Evolutionary conservation across 2,113 vertebrate species (phyloP).

Genomic region (Salvelinus fontinalis): DNA sequence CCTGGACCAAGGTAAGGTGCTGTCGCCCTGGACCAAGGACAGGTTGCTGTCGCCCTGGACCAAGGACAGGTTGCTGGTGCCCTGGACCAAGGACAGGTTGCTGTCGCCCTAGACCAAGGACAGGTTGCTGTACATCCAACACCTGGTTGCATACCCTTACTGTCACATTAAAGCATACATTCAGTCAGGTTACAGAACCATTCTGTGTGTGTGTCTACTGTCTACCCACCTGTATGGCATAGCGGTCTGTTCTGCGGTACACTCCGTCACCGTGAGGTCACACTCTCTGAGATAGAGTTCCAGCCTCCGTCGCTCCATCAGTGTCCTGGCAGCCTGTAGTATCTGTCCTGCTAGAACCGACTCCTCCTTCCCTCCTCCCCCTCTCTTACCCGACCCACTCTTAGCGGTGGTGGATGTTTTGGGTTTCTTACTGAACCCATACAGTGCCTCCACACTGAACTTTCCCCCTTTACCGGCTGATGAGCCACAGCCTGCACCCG

Average conservation of each 20-base stretch:
- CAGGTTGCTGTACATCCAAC: no score
- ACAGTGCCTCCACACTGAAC: background rate
- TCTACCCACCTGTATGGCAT: background rate
- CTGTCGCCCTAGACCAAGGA: no score
- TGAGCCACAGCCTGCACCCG: background rate
- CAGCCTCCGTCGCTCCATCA: constrained; percentile 1
- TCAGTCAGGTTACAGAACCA: no score
- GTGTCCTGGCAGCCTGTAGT: background rate
- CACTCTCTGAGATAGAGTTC: background rate
- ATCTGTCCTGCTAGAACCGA: background rate
- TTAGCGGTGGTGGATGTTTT: background rate
- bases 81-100: no score
- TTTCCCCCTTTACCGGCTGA: background rate
- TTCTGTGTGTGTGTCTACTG: no score
- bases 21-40: no score
- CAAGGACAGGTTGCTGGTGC: no score
- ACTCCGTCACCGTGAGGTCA: background rate
- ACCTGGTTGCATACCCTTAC: no score
- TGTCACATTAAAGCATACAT: no score
- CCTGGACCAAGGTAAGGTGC: no score
- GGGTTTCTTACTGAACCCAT: constrained; percentile 8
- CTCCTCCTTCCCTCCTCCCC: background rate
- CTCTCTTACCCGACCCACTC: background rate
- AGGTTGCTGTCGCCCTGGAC: no score
- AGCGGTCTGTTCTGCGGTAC: background rate